Base-by-base conservation (phyloP, 2,113 vertebrate species). In the Neolamprologus modestus region DNA sequence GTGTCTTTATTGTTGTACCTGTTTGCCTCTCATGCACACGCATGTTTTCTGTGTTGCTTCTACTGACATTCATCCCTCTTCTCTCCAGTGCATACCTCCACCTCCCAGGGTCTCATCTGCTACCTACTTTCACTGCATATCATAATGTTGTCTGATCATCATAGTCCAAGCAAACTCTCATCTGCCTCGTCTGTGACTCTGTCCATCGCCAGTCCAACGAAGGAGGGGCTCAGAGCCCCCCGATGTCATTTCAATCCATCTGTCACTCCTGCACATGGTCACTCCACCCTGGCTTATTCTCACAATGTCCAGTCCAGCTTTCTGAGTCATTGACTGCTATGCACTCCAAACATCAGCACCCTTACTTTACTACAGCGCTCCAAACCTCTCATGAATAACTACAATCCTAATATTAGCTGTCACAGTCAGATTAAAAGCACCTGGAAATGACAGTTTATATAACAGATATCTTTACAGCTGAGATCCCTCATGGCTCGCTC, bases 271-370 rank as follows among this genome's bases (percentile, higher is more conserved):
- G 57, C 26, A 31, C 26, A 17, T 26, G 54, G 24, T 57, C 54
- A 26, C 35, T 37, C 35, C 35, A 37, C 35, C 35, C 28, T 19
- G 59, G 59, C 16, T 63, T 2, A 63, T 63, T 61, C 28, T 63
- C 28, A 63, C 28, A 19, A 63, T 33, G 16, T 63, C 28, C 5
- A 61, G 28, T 6, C 28, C 59, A 63, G 59, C 28, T 33, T 63
- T 63, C 5, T 63, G 16, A 19, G 28, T 33, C 28, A 0, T 7
- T 4, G 59, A 63, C 59, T 1, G 16, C 59, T 33, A 1, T 0
- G 28, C 59, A 61, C 57, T 17, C 14, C 14, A 33, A 33, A 31
- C 14, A 28, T 28, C 28, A 28, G 28, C 28, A 28, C 28, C 28
- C 28, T 28, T 28, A 28, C 1, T 28, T 28, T 28, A 28, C 28